These are phyloP conservation scores for Callipepla californica DNA, from an alignment of 2,113 vertebrate genomes.

Conservation along the genomic window DNA sequence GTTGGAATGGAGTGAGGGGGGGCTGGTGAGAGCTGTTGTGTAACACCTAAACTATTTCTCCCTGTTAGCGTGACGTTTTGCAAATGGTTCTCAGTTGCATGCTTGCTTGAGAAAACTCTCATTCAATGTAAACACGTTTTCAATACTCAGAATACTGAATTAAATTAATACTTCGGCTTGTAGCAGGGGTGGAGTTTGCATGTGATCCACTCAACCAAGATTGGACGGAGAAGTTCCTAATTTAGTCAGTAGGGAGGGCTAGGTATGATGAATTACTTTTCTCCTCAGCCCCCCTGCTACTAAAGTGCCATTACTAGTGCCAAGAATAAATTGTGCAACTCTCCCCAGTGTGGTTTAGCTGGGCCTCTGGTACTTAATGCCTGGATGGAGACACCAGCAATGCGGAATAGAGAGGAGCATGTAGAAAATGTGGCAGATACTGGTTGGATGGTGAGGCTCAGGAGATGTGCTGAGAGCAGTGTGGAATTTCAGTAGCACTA, in stretches of 20 bases:
- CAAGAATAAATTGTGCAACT: not conserved
- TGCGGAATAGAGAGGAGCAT: not conserved
- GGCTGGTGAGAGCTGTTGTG: not conserved
- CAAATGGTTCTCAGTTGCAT: not conserved
- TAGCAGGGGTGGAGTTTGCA: not conserved
- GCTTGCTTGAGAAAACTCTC: not conserved
- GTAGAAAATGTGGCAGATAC: not conserved
- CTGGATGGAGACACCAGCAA: not conserved
- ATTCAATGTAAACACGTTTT: constrained; percentile 14
- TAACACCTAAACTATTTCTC: constrained; percentile 12
- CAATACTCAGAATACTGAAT: not conserved
- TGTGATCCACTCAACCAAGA: not conserved
- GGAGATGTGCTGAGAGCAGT: not conserved
- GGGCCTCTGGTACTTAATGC: not conserved
- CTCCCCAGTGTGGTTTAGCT: not conserved
- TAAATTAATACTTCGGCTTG: not conserved
- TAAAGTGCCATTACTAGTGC: not conserved
- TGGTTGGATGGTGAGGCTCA: not conserved
- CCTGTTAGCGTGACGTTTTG: not conserved
- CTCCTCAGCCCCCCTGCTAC: not conserved
- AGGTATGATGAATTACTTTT: not conserved
- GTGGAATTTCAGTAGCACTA: not conserved
- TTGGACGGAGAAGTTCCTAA: not conserved
- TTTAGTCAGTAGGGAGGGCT: not conserved
- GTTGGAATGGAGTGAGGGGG: not conserved